These are phyloP conservation scores for Smithornis capensis DNA, from an alignment of 2,113 vertebrate species.

Conservation along the genomic window DNA sequence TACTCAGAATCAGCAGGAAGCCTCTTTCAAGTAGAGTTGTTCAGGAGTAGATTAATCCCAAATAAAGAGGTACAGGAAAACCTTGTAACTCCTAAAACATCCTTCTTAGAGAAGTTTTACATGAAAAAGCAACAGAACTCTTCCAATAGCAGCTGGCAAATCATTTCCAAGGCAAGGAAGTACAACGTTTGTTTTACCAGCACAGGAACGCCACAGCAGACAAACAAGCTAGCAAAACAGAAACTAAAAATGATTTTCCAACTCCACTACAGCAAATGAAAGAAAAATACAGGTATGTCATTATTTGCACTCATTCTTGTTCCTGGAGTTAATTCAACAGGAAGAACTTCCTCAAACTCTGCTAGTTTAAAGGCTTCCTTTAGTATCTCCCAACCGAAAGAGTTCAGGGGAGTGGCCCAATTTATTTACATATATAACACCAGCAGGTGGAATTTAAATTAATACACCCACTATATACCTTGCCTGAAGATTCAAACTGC, in stretches of 20 bases:
- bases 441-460: constrained; percentile 70
- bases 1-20: constrained; percentile 46
- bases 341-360: constrained; percentile 50
- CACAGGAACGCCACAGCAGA: neutral
- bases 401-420: constrained; percentile 71
- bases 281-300: constrained; percentile 55
- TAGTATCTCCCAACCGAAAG: constrained; percentile 51
- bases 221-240: neutral
- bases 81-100: neutral
- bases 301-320: constrained; percentile 56
- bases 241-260: constrained; percentile 65
- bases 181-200: neutral
- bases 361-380: constrained; percentile 57
- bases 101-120: constrained; percentile 3
- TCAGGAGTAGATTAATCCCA: neutral
- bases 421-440: constrained; percentile 59
- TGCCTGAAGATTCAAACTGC: constrained; percentile 71
- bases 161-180: constrained; percentile 14
- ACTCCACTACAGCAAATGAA: constrained; percentile 70
- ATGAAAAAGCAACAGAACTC: constrained; percentile 36
- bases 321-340: constrained; percentile 43
- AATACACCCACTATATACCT: constrained; percentile 65
- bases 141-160: constrained; percentile 32
- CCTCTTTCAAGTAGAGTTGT: constrained; percentile 54
- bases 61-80: neutral